Percentiles rank a stretch among this genome's conserved stretches.
Conservation (phyloP, 30 jellyfish, hydroid and myxozoan genomes). For the Hydra vulgaris region DNA sequence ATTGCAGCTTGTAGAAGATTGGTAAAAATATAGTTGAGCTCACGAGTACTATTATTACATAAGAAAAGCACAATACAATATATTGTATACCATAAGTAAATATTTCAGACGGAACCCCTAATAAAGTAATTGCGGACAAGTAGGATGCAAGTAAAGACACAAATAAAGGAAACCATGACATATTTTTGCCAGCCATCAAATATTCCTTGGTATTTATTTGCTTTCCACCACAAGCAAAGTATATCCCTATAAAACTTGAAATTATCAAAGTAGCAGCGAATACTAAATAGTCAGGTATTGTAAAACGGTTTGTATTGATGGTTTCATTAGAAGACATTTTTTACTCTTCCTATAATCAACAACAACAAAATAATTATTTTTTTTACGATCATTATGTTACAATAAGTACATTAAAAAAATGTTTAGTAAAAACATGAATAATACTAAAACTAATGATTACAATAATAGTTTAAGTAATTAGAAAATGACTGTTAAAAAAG, state of each 20-base stretch:
- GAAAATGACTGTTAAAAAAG: too few species aligned
- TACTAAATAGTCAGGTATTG: slow-evolving; percentile 34
- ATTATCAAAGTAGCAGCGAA: slow-evolving; percentile 31
- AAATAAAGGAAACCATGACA: slow-evolving; percentile 66
- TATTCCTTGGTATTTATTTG: slow-evolving; percentile 37
- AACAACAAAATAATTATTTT: too few species aligned
- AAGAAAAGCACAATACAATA: slow-evolving; percentile 25
- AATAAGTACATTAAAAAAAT: too few species aligned
- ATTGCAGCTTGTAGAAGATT: slow-evolving; percentile 59
- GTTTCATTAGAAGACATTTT: background rate
- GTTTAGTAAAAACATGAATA: too few species aligned
- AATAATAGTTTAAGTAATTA: too few species aligned
- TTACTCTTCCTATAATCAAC: too few species aligned
- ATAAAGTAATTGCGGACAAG: slow-evolving; percentile 52
- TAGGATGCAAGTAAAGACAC: slow-evolving; percentile 52
- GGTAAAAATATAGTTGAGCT: slow-evolving; percentile 58
- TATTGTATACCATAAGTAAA: slow-evolving; percentile 47
- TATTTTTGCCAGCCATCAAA: slow-evolving; percentile 55
- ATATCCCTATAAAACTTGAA: slow-evolving; percentile 56
- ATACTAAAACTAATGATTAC: too few species aligned
- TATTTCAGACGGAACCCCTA: slow-evolving; percentile 64
- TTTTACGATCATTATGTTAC: too few species aligned
- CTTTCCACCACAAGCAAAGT: slow-evolving; percentile 48
- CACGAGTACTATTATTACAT: background rate
- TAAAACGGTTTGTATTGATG: slow-evolving; percentile 2